Base-by-base conservation (phyloP, 1,140 invertebrate species). In the Lepidurus couesii region DNA sequence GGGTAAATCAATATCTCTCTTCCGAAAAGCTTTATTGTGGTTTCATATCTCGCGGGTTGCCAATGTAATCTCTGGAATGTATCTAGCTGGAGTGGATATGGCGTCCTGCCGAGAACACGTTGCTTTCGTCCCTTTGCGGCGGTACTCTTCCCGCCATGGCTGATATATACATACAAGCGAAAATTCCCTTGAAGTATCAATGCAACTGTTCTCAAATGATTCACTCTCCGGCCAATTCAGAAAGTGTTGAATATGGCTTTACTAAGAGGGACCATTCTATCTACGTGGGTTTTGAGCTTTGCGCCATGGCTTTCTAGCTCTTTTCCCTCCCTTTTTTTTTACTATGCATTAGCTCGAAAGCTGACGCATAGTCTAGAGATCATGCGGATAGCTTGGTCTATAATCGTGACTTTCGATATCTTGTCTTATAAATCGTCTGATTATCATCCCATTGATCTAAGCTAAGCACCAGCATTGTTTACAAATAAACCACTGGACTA, bases 21-120 rank as follows among this genome's bases (percentile, higher is more conserved):
- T 65, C 53, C 53, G 21, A 65, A 65, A 65, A 65, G 53, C 53
- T 65, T n/a, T n/a, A n/a, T n/a, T 65, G 53, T 65, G 53, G 53
- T 65, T 65, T 65, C 53, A 65, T 65, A 65, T 65, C 53, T 65
- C 53, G 53, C 53, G 53, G 53, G 53, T 65, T 65, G 53, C 53
- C 53, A 65, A 65, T 65, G 53, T 65, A 65, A 65, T 65, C 53
- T 65, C 13, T 65, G 53, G 53, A 65, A 65, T 65, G 53, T 65
- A 65, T 65, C 53, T 65, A 21, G 21, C 53, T 65, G 16, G 53
- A 21, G 53, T 65, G 53, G 21, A 65, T 65, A 65, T 65, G 53
- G 53, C n/a, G 53, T 65, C 53, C 53, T 65, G 53, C 53, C 53
- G 53, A 65, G 53, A 65, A 65, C 53, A 65, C 53, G 53, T 65